Evolutionary conservation across 1,140 invertebrate species (phyloP), one percentile per base, ranked within the genome.

Genomic region (Drosophila asahinai): DNA sequence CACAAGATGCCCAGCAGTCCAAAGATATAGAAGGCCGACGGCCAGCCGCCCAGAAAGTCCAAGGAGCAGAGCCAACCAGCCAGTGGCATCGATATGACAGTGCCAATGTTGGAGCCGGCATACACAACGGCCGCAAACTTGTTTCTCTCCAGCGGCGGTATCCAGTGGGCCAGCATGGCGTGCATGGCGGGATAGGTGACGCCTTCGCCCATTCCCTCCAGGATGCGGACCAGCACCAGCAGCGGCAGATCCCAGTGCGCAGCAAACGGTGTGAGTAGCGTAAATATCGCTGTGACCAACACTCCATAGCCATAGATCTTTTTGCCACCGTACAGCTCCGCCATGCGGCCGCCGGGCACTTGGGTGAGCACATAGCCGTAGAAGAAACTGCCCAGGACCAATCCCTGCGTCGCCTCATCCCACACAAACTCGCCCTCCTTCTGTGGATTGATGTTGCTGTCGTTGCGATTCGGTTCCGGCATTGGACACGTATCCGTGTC

Each of bases 131-230:
- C 96, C 33, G 96, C 96, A 93, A 97, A 96, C 94, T 96, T 96
- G 61, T 96, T 97, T 78, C 96, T 94, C 91, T 97, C 97, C 72
- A 96, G 92, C 12, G 96, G 96, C 7, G 97, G 97, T 48, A 97
- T 96, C 97, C 97, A 97, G 63, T 95, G 94, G 5, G 96, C 96
- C 33, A 97, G 92, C 95, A 97, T 96, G 27, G 95, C 96, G 91
- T 97, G 96, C 96, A 97, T 96, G 1, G 96, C 96, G 47, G 97
- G 97, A 93, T 96, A 97, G 47, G 96, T 97, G 30, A 97, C 96
- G 42, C 97, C 97, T 94, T 98, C 97, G 25, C 96, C 97, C 73
- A 98, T 94, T 30, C 98, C 98, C 93, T 97, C 97, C 14, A 98
- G 91, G 15, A 98, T 94, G 75, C 98, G 93, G 3, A 97, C 95